Base-by-base conservation (phyloP, 2,888 invertebrate species). In the Lottia gigantea region DNA sequence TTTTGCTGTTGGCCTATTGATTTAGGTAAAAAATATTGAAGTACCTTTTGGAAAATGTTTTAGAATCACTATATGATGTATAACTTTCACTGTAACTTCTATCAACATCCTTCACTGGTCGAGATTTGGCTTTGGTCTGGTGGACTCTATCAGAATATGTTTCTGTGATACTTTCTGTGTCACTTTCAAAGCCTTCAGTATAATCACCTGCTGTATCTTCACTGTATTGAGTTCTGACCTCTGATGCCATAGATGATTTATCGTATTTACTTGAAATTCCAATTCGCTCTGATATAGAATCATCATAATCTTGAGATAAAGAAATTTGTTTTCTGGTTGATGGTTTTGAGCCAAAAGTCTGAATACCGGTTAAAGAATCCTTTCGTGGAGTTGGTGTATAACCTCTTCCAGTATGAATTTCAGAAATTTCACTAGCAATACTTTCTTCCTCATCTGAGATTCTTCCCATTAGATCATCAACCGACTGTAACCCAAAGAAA, bases 401-500 rank as follows among this genome's bases (percentile, higher is more conserved):
- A 19, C 71, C 67, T 31, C 71, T 75, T 55, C 81, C 80, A 64
- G 83, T 82, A 45, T 71, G 72, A 45, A 85, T 81, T 68, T 85
- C 83, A 14, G 81, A 81, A 1, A 77, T 75, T 25, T 82, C 82
- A 62, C 79, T 78, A 16, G 68, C 68, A 12, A 77, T 74, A 66
- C 77, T 76, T 2, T 67, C 73, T 62, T 55, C 55, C 31, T 80
- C 78, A 31, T 74, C 76, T 15, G 72, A 71, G 1, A 70, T 66
- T 2, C 61, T 74, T 19, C 78, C 83, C 23, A 84, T 65, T 11
- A 87, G 74, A 55, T 87, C 87, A 45, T 87, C 86, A 0, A 86
- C 80, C 16, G 83, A 84, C 23, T 85, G 85, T 62, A 87, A 64
- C 15, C 86, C 85, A 68, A 86, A 78, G 72, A 87, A 81, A 2